A percentile compares a stretch with the other conserved stretches of the same genome.
Evolutionary conservation across 2,113 vertebrate genomes (phyloP).

Genomic region (Pardalotus punctatus): DNA sequence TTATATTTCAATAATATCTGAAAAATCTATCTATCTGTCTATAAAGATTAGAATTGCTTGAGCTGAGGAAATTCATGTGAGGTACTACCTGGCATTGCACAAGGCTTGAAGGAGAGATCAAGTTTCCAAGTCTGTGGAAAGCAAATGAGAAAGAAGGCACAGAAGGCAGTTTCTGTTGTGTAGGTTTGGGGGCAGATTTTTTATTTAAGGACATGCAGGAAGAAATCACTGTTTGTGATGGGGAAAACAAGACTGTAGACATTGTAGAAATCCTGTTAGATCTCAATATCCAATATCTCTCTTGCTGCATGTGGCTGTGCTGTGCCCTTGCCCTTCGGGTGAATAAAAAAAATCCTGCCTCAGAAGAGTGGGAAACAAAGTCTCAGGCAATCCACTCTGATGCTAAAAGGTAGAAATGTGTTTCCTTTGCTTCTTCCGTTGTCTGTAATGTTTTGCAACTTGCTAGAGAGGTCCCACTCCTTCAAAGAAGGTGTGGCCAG

Average conservation of each 20-base stretch:
- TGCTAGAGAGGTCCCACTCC: neutral
- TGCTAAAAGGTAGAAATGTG: neutral
- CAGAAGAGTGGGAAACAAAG: neutral
- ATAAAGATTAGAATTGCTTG: neutral
- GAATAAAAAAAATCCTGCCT: neutral
- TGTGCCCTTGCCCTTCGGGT: neutral
- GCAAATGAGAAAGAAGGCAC: neutral
- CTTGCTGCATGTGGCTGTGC: rapidly evolving
- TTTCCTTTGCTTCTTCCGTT: neutral
- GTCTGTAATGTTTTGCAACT: neutral
- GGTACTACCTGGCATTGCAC: neutral
- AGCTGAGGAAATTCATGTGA: neutral
- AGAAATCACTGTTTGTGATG: neutral
- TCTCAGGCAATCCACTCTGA: neutral
- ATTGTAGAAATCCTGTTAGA: neutral
- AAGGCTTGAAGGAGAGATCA: neutral
- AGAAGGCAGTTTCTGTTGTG: neutral
- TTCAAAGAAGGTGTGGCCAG: neutral
- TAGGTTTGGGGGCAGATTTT: neutral
- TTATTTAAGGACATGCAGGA: neutral
- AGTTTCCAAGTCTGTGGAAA: neutral
- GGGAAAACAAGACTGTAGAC: neutral
- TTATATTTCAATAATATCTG: neutral
- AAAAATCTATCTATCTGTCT: no score
- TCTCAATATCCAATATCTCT: rapidly evolving